phyloP scores from a whole-genome alignment of 2,113 vertebrate species.

The Podilymbus podiceps region DNA sequence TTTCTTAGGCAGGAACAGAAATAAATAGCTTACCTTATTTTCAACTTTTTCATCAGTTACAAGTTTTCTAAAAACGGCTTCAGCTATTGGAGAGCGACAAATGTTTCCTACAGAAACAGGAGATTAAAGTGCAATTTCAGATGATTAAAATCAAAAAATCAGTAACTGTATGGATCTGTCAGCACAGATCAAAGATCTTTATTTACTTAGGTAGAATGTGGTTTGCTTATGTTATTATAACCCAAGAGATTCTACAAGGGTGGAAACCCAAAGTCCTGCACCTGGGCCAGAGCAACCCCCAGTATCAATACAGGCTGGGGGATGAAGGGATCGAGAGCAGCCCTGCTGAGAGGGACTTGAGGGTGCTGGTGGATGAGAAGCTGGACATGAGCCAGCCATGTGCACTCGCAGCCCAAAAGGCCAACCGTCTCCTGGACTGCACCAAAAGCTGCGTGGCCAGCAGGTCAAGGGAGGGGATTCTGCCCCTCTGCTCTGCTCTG shows the following conservation, averaged over 20 bases:
- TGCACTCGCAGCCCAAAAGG: background rate
- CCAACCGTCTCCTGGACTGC: background rate
- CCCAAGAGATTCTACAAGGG: background rate
- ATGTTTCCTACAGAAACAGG: conserved; percentile 86
- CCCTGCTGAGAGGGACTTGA: background rate
- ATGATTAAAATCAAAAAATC: background rate
- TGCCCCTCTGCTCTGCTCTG: background rate
- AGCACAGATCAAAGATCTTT: background rate
- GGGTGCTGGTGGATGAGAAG: accelerated
- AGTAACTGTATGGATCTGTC: background rate
- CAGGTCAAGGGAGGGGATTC: background rate
- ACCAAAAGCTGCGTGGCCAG: background rate
- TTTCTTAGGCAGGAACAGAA: background rate
- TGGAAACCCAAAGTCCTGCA: background rate
- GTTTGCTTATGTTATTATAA: background rate
- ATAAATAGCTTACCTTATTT: conserved; percentile 78
- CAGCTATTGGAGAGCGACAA: conserved; percentile 95
- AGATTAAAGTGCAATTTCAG: background rate
- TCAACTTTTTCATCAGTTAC: conserved; percentile 81
- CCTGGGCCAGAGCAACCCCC: background rate
- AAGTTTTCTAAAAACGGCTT: conserved; percentile 94
- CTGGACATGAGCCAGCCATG: accelerated
- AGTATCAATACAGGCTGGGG: background rate
- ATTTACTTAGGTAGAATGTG: background rate
- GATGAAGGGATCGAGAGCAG: background rate